These are phyloP conservation scores for Acanthosepion esculentum DNA, from an alignment of 2,888 invertebrate species.

Conservation along the genomic window DNA sequence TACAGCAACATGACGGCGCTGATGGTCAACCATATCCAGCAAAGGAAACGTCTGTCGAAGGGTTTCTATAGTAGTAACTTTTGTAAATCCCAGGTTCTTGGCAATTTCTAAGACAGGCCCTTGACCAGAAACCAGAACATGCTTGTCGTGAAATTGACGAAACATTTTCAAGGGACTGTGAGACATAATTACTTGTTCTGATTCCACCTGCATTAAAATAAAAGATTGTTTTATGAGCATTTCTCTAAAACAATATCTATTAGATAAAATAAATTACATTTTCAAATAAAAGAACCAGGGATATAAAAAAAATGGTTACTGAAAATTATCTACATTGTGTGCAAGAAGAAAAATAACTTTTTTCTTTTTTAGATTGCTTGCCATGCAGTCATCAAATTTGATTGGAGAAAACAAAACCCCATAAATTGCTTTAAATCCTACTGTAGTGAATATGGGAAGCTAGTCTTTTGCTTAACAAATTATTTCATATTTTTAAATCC, in stretches of 20 bases:
- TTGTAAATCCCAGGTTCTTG: slow-evolving; percentile 79
- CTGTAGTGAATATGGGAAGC: no score
- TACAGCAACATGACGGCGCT: slow-evolving; percentile 73
- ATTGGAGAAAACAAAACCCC: no score
- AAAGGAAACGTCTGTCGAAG: slow-evolving; percentile 79
- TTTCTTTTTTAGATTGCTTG: no score
- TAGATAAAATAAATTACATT: background rate
- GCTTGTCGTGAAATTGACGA: slow-evolving; percentile 79
- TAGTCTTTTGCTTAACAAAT: no score
- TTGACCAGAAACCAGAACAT: slow-evolving; percentile 80
- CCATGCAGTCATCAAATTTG: no score
- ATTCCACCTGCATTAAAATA: slow-evolving; percentile 74
- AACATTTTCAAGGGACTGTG: slow-evolving; percentile 81
- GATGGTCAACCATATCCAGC: slow-evolving; percentile 80
- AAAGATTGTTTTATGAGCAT: background rate
- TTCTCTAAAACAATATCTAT: background rate
- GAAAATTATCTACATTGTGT: no score
- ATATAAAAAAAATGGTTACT: no score
- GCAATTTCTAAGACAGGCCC: slow-evolving; percentile 78
- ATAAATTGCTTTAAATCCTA: no score
- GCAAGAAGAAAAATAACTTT: no score
- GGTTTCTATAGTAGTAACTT: slow-evolving; percentile 79
- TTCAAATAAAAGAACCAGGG: no score
- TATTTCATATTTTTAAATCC: no score
- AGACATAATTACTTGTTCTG: slow-evolving; percentile 81